Evolutionary conservation across 2,113 vertebrate genomes (phyloP).

Genomic region (Progne subis): DNA sequence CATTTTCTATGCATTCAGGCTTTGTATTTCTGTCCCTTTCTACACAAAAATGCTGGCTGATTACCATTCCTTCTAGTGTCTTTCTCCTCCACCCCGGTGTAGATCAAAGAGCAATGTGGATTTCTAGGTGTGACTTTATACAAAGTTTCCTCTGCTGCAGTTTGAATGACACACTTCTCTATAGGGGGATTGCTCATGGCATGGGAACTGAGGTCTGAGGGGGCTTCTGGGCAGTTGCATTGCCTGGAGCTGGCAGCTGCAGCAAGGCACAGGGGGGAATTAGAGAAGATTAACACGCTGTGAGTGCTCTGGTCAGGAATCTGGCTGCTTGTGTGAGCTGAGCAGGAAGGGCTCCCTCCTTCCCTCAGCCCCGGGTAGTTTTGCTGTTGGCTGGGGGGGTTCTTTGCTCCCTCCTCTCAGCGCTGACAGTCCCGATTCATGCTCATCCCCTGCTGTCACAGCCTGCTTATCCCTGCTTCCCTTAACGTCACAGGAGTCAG

Average conservation of each 20-base stretch:
- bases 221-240: neutral
- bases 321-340: neutral
- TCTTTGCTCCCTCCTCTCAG: neutral
- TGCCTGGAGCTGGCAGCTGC: neutral
- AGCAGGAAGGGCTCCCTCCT: neutral
- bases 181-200: neutral
- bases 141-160: neutral
- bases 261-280: neutral
- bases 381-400: neutral
- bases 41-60: neutral
- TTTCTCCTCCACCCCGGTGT: neutral
- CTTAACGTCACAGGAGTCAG: conserved; percentile 12
- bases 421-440: neutral
- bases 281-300: neutral
- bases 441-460: neutral
- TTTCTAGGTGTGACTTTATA: neutral
- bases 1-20: neutral
- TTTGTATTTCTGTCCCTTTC: neutral
- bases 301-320: neutral
- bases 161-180: neutral
- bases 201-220: neutral
- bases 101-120: neutral
- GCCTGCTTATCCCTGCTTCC: neutral
- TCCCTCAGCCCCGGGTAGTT: neutral
- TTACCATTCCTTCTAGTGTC: neutral